phyloP scores from a whole-genome alignment of 1,140 invertebrate genomes.

The Sitophilus oryzae region DNA sequence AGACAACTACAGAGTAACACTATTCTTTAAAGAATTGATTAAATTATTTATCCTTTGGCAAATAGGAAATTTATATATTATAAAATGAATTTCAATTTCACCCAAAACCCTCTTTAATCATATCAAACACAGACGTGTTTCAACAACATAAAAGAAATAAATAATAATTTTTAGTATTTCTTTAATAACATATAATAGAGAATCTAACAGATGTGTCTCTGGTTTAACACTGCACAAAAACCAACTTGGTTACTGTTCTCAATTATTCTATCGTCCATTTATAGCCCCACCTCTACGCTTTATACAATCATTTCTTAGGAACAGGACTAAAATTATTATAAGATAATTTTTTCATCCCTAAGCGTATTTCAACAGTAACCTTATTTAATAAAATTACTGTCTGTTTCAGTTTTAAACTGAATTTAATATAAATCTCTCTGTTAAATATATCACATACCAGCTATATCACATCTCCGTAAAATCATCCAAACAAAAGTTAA shows the following conservation, averaged over 20 bases:
- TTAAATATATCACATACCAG: constrained; percentile 24
- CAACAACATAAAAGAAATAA: constrained; percentile 35
- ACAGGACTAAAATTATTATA: not conserved
- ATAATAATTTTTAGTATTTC: constrained; percentile 35
- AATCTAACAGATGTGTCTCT: constrained; percentile 40
- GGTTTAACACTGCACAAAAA: constrained; percentile 40
- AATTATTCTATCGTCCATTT: constrained; percentile 26
- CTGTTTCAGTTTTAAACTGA: constrained; percentile 14
- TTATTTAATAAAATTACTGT: constrained; percentile 4
- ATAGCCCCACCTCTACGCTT: constrained; percentile 15
- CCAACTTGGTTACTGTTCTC: constrained; percentile 34
- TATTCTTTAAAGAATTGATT: not conserved
- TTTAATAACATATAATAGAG: constrained; percentile 41
- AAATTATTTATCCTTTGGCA: not conserved
- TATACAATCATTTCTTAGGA: not conserved
- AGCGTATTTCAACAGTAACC: constrained; percentile 8
- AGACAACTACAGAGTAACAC: not conserved
- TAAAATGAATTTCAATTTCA: constrained; percentile 9
- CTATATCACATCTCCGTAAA: constrained; percentile 20
- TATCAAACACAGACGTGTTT: constrained; percentile 3
- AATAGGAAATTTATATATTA: constrained; percentile 1
- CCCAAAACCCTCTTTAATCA: constrained; percentile 11
- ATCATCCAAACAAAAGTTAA: constrained; percentile 11
- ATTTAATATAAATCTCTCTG: constrained; percentile 24
- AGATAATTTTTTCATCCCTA: constrained; percentile 4